Percentiles rank a stretch among this genome's conserved stretches.
Evolutionary conservation across 2,797 vertebrate species (phyloP).

Genomic region (Diglossa cyanea): DNA sequence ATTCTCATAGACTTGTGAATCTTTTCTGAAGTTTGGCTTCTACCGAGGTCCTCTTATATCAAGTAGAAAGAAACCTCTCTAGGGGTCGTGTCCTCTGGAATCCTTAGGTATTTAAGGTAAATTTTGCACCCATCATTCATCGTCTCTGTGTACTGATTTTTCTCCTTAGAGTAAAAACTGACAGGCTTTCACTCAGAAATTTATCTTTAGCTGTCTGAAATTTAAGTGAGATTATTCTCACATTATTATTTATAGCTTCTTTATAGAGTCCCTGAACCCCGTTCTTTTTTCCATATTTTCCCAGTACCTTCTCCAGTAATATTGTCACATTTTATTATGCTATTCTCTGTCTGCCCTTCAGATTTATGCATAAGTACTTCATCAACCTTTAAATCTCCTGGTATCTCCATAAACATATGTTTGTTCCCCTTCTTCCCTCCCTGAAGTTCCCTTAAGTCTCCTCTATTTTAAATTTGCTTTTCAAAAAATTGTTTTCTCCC

Average conservation of each 20-base stretch:
- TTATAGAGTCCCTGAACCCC: not conserved
- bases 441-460: slow-evolving; percentile 7
- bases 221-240: not conserved
- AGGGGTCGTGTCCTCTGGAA: not conserved
- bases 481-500: not conserved
- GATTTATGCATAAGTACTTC: slow-evolving; percentile 21
- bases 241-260: not conserved
- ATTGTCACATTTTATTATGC: not conserved
- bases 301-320: not conserved
- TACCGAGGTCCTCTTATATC: not conserved
- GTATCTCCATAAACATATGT: slow-evolving; percentile 27
- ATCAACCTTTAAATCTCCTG: slow-evolving; percentile 51
- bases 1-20: not conserved
- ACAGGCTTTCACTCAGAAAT: not conserved
- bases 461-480: slow-evolving; percentile 11
- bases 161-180: not conserved
- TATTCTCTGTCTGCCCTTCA: not conserved
- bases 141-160: not conserved
- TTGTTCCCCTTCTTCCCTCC: not conserved
- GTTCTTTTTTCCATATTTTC: not conserved
- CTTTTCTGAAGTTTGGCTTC: not conserved
- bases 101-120: not conserved
- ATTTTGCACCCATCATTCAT: not conserved
- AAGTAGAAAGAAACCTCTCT: not conserved
- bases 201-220: not conserved